Base-by-base conservation (phyloP, 1,140 invertebrate species). In the Bombus ignitus region DNA sequence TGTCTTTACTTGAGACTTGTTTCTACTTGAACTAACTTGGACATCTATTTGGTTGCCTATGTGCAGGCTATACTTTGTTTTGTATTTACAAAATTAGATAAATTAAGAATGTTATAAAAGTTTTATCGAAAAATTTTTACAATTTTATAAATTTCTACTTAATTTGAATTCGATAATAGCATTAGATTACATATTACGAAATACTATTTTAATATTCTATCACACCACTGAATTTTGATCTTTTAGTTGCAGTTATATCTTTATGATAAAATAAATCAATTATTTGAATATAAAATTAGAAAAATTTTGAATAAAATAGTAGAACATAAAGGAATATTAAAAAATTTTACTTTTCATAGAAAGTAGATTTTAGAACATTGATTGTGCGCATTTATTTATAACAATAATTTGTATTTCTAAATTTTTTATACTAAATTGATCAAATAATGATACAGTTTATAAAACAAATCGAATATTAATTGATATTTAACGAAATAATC, bases 1-100 rank as follows among this genome's bases (percentile, higher is more conserved):
- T 6, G 5, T 5, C 59, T 32, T 32, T 32, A 32, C 32, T 32
- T 32, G 32, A 32, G 32, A 32, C 32, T 32, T 32, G 32, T 32
- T 65, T n/a, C 28, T 80, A 53, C 47, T 8, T 53, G 47, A 53
- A 53, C 47, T 22, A 18, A 53, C 47, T 22, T 22, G 18, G 0
- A 22, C 18, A 74, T 81, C 37, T 86, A 44, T 65, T 79, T 22
- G 78, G 68, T 86, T 89, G 83, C 53, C 83, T 82, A 86, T 68
- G 42, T 76, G 4, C 59, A 85, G 86, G 72, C 70, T 83, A 83
- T 57, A n/a, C 39, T 32, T 72, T 62, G 47, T 70, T 6, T 59
- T 70, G 10, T 25, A 0, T 62, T 35, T 6, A 59, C 8, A 53
- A 39, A 44, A 32, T 32, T 8, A 37, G 15, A 22, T 53, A 72